These are phyloP conservation scores for Icerya purchasi DNA, from an alignment of 2,888 invertebrate genomes.

Conservation along the genomic window DNA sequence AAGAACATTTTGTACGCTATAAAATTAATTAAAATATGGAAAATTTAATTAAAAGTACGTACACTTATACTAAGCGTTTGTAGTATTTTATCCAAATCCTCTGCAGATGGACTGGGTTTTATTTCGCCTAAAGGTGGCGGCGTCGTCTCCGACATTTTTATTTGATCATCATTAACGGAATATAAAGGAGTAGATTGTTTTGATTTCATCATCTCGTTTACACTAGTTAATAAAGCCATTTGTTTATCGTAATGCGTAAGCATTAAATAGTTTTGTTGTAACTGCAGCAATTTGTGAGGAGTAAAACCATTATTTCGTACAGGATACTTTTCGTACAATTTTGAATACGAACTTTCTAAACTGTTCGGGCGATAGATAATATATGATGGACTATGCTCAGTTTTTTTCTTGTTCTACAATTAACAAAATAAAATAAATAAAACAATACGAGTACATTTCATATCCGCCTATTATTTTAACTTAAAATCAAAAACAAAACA, in stretches of 20 bases:
- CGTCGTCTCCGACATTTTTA: background rate
- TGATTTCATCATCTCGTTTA: background rate
- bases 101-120: slow-evolving; percentile 2
- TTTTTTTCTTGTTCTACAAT: no score
- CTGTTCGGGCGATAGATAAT: background rate
- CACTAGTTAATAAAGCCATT: background rate
- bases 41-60: no score
- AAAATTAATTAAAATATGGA: background rate
- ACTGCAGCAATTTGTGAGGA: background rate
- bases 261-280: background rate
- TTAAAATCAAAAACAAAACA: no score
- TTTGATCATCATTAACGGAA: background rate
- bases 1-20: background rate
- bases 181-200: background rate
- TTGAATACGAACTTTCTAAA: background rate
- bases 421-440: no score
- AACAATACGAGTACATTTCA: no score
- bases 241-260: background rate
- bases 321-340: background rate
- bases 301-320: background rate
- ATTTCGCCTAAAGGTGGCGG: background rate
- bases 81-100: slow-evolving; percentile 3
- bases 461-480: no score
- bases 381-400: no score
- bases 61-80: slow-evolving; percentile 1